Evolutionary conservation across 2,113 vertebrate genomes (phyloP), one percentile per base, ranked within the genome.

Genomic region (Anas platyrhynchos): DNA sequence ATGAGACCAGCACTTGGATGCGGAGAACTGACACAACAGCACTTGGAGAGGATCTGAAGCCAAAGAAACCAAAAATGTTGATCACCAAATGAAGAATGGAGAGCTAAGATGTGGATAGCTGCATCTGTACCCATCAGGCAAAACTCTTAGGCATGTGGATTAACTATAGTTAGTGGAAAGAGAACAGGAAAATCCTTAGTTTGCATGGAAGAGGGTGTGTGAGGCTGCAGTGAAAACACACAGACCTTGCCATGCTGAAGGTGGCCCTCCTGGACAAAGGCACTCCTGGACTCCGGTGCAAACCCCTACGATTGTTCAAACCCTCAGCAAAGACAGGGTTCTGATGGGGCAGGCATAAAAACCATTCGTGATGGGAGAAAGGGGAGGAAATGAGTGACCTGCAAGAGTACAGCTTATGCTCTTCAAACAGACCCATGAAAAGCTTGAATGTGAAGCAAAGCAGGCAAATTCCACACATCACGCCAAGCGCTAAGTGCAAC

Each of bases 1-100:
- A 31, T 0, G 0, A n/a, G 63, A 61, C 36, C 38, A 36, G 26
- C 0, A 3, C 52, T 50, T 20, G 29, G 44, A 48, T 1, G 2
- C 20, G 34, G 46, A 77, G 73, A 79, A 56, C 83, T 90, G 77
- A 81, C 61, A 48, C 46, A 48, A 56, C 59, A 83, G 55, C 86
- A 55, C 65, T 83, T 74, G 65, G 36, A 75, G 41, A 63, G 0
- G 1, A 71, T 43, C 69, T 86, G 52, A 84, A 78, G 89, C 77
- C 77, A 84, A 82, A 41, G 69, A 55, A 78, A 71, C 21, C n/a
- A 8, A 65, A 95, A 92, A 71, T 55, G 81, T 55, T 86, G 80
- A 91, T 84, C 23, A 52, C 9, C 21, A 80, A 59, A 67, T 63
- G 71, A 86, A 52, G 76, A 86, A 72, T 1, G 4, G 50, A 8